Evolutionary conservation across 30 jellyfish, hydroid and myxozoan genomes (phyloP).

Genomic region (Aurelia sp.): DNA sequence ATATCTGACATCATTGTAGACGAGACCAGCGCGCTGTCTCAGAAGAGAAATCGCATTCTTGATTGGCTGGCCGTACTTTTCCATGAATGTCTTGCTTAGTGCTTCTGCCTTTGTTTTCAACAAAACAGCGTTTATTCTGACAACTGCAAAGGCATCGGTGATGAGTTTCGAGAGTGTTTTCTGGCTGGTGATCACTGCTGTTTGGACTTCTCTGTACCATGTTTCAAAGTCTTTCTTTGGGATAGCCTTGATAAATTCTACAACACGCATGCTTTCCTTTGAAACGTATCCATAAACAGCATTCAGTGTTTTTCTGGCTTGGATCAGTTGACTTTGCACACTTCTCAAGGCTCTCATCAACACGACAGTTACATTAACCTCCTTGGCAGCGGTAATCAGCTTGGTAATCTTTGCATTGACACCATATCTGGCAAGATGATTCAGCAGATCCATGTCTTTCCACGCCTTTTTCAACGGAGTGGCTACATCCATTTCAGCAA

Average conservation of each 20-base stretch:
- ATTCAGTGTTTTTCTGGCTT: not conserved
- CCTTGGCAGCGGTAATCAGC: constrained; percentile 56
- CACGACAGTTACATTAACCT: constrained; percentile 59
- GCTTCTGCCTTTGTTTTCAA: not conserved
- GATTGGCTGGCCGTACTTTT: constrained; percentile 51
- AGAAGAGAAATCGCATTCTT: constrained; percentile 33
- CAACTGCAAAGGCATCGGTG: not conserved
- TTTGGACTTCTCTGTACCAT: constrained; percentile 70
- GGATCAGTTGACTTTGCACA: not conserved
- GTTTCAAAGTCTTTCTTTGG: constrained; percentile 88
- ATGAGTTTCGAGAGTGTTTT: constrained; percentile 1
- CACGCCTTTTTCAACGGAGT: constrained; percentile 78
- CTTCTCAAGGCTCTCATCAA: constrained; percentile 11
- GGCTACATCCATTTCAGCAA: constrained; percentile 74
- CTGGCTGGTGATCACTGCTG: constrained; percentile 19
- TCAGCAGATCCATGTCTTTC: constrained; percentile 76
- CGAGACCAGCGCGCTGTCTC: constrained; percentile 55
- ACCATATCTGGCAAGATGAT: constrained; percentile 74
- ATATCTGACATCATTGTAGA: constrained; percentile 79
- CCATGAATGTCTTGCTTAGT: constrained; percentile 14
- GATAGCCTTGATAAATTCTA: constrained; percentile 61
- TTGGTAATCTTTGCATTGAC: constrained; percentile 52
- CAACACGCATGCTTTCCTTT: constrained; percentile 14
- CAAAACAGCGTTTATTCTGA: not conserved
- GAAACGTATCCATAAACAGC: not conserved